Evolutionary conservation across 1,140 invertebrate species (phyloP), one percentile per base, ranked within the genome.

Genomic region (Lethrus apterus): DNA sequence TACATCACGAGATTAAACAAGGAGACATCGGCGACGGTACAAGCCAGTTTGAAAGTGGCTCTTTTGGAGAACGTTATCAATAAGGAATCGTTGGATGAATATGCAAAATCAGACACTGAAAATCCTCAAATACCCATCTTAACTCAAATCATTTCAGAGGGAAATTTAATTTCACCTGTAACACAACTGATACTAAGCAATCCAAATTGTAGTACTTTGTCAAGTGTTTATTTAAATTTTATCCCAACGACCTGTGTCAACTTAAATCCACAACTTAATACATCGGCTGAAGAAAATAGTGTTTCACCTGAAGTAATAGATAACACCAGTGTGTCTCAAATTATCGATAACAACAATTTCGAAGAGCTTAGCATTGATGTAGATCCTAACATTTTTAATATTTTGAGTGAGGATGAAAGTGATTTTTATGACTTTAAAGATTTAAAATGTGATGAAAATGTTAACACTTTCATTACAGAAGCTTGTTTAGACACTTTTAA

Each of bases 191-290:
- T 26, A 59, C 59, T 48, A 47, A 57, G 10, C 42, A 58, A n/a
- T n/a, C n/a, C n/a, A n/a, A n/a, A n/a, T n/a, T n/a, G n/a, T n/a
- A 57, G 51, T 34, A 40, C 57, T 2, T 64, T 56, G 48, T 58
- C 57, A 44, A 64, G 62, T 53, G 56, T 64, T 7, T 64, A 59
- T 42, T 46, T 64, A 13, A 64, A 64, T 41, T 46, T 64, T 18
- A 56, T 64, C 14, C 60, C 62, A n/a, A 49, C 59, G 13, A 55
- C 43, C 20, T 36, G 30, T 4, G 14, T 44, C 2, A 36, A 24
- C 15, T 18, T 11, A 23, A 2, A 4, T n/a, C 35, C 35, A 38
- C 35, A n/a, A n/a, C n/a, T n/a, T n/a, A n/a, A n/a, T n/a, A n/a
- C n/a, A n/a, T n/a, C n/a, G n/a, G n/a, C n/a, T n/a, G n/a, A n/a